A percentile compares a stretch with the other conserved stretches of the same genome.
Conservation (phyloP, 1,140 invertebrate species). For the Drosophila sproati region DNA sequence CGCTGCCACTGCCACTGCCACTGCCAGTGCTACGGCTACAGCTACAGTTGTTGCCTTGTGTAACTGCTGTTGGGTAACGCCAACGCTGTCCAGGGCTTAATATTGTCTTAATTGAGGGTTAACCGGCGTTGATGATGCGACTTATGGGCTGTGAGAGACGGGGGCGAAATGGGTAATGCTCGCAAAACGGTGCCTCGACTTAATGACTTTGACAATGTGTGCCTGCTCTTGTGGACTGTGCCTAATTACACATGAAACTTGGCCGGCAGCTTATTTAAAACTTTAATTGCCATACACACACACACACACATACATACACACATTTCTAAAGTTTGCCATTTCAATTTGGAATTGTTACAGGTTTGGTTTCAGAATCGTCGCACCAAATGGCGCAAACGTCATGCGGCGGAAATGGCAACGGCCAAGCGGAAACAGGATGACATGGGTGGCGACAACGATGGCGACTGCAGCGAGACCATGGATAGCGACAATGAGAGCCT, state of each 20-base stretch:
- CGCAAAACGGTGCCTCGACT: conserved; percentile 47
- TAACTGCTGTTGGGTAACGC: conserved; percentile 1
- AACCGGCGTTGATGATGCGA: conserved; percentile 84
- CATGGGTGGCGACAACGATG: conserved; percentile 89
- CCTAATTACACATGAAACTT: conserved; percentile 77
- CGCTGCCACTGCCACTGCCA: conserved; percentile 17
- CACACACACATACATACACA: conserved; percentile 3
- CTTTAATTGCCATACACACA: conserved; percentile 48
- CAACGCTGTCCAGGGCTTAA: conserved; percentile 71
- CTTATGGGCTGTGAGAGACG: conserved; percentile 68
- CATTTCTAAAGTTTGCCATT: conserved; percentile 48
- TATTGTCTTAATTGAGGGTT: conserved; percentile 85
- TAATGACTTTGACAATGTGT: conserved; percentile 84
- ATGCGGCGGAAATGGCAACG: conserved; percentile 99
- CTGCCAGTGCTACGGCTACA: conserved; percentile 39
- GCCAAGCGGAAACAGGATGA: conserved; percentile 98
- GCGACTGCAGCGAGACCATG: conserved; percentile 88
- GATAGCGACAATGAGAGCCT: conserved; percentile 84
- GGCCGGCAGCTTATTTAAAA: conserved; percentile 60
- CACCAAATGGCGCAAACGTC: conserved; percentile 99
- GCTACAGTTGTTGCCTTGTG: not conserved
- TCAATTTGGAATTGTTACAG: conserved; percentile 87
- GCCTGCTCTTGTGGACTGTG: conserved; percentile 27
- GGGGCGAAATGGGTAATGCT: conserved; percentile 20
- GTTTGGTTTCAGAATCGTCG: conserved; percentile 99